Evolutionary conservation across 2,888 invertebrate species (phyloP).

Genomic region (Clunio marinus): DNA sequence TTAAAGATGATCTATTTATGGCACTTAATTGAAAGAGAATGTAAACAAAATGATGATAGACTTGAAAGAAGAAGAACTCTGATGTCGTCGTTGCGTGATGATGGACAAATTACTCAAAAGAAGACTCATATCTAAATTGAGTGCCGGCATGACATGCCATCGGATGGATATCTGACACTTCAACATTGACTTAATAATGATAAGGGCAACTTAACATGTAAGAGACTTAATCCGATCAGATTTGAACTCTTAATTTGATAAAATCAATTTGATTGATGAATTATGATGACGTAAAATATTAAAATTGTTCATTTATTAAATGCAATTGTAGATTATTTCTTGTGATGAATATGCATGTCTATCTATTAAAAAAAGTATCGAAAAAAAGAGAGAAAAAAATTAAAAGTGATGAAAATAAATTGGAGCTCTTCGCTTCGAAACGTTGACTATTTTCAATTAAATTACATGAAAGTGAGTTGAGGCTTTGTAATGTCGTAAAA

Average conservation of each 20-base stretch:
- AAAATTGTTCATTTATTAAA: no score
- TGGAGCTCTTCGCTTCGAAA: background rate
- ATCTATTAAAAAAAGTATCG: background rate
- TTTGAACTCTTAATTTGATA: background rate
- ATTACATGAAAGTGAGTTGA: no score
- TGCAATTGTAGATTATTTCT: no score
- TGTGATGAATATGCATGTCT: no score
- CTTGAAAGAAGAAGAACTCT: background rate
- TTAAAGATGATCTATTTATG: constrained; percentile 1
- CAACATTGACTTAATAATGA: no score
- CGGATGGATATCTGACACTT: no score
- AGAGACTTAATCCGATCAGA: background rate
- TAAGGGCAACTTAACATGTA: background rate
- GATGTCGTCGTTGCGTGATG: no score
- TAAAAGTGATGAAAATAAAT: constrained; percentile 3
- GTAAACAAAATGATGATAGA: background rate
- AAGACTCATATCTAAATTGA: no score
- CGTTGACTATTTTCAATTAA: no score
- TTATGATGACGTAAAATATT: background rate
- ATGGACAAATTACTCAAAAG: background rate
- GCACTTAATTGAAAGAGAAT: background rate
- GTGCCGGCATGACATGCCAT: no score
- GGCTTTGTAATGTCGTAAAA: background rate
- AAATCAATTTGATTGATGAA: background rate
- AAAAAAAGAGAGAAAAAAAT: background rate